phyloP scores from a whole-genome alignment of 2,888 invertebrate genomes.

The Pristionchus exspectatus region DNA sequence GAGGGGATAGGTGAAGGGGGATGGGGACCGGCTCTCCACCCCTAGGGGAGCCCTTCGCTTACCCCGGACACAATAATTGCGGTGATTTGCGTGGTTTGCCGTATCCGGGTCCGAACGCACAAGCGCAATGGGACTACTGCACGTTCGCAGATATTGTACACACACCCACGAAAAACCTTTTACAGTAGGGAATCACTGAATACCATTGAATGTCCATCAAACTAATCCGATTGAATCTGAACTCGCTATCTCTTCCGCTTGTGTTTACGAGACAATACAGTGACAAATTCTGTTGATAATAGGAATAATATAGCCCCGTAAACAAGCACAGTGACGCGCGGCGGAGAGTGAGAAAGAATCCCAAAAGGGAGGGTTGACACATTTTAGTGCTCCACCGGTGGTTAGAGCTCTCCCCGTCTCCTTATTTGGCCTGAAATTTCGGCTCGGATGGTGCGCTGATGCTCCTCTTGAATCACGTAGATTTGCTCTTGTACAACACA shows the following conservation, averaged over 20 bases:
- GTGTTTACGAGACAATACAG: no score
- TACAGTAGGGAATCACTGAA: no score
- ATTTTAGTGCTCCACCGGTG: background rate
- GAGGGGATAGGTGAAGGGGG: background rate
- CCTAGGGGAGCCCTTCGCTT: background rate
- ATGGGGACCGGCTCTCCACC: constrained; percentile 12
- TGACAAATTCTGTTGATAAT: no score
- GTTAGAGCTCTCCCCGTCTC: background rate
- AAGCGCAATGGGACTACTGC: no score
- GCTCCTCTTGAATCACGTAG: constrained; percentile 25
- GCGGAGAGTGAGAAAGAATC: no score
- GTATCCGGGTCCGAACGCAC: background rate
- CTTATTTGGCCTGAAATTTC: background rate
- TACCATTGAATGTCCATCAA: no score
- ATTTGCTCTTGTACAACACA: constrained; percentile 20
- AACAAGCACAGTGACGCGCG: no score
- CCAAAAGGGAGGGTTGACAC: background rate
- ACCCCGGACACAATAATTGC: constrained; percentile 28
- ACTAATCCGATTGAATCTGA: no score
- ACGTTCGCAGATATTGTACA: no score
- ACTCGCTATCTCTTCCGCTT: no score
- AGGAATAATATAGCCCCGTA: no score
- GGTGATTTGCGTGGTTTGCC: constrained; percentile 2
- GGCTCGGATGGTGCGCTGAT: background rate
- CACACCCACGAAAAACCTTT: no score